These are phyloP conservation scores for Monopterus albus DNA, from an alignment of 2,113 vertebrate species.

Conservation along the genomic window DNA sequence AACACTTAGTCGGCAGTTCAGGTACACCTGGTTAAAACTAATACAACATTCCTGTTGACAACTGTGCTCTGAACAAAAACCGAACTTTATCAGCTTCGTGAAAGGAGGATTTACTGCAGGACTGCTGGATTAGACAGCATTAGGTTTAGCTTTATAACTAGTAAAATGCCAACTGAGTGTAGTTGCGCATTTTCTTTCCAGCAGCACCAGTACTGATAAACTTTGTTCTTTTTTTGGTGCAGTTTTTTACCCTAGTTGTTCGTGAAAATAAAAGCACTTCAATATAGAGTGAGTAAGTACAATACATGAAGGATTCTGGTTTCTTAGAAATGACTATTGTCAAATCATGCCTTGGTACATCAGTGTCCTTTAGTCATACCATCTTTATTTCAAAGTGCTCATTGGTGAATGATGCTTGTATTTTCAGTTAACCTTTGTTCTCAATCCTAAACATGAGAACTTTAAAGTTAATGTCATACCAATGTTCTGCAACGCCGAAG, in stretches of 20 bases:
- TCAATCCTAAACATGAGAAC: neutral
- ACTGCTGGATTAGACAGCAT: too few relatives aligned
- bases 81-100: too few relatives aligned
- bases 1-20: too few relatives aligned
- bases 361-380: too few relatives aligned
- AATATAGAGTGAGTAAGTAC: neutral
- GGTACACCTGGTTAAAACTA: too few relatives aligned
- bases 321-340: neutral
- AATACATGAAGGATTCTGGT: neutral
- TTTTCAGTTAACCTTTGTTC: neutral
- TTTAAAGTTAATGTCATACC: neutral
- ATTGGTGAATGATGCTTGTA: neutral
- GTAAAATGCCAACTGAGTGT: too few relatives aligned
- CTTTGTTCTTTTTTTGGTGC: conserved; percentile 22
- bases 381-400: neutral
- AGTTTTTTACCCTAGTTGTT: neutral
- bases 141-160: too few relatives aligned
- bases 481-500: neutral
- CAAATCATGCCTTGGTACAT: neutral
- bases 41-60: too few relatives aligned
- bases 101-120: too few relatives aligned
- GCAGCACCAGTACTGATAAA: neutral
- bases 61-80: too few relatives aligned
- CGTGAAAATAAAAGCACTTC: neutral
- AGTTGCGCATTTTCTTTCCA: conserved; percentile 10